Percentiles rank a stretch among this genome's conserved stretches.
Conservation (phyloP, 2,113 vertebrate genomes). For the Eulemur macaco region DNA sequence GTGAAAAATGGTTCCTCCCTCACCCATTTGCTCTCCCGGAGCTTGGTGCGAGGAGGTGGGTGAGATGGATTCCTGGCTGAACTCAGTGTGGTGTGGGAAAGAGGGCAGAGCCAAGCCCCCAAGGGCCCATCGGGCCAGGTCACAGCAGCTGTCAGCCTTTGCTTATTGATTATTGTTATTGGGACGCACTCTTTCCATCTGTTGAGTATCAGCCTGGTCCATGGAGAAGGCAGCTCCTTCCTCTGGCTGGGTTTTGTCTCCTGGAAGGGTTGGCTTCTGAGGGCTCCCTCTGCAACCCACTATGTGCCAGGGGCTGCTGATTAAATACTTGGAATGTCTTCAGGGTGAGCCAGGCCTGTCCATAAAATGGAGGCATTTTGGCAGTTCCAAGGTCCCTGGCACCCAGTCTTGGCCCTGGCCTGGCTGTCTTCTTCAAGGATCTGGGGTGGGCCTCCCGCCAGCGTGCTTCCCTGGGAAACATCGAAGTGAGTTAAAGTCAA, state of each 20-base stretch:
- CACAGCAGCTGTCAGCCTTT: constrained; percentile 30
- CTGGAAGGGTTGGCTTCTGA: constrained; percentile 49
- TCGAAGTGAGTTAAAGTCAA: constrained; percentile 80
- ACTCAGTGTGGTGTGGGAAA: constrained; percentile 6
- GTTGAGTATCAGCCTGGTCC: constrained; percentile 41
- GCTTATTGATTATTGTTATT: constrained; percentile 64
- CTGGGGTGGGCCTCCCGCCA: constrained; percentile 71
- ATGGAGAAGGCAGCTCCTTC: constrained; percentile 16
- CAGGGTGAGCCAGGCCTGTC: constrained; percentile 67
- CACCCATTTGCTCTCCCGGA: constrained; percentile 55
- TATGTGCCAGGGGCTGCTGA: constrained; percentile 65
- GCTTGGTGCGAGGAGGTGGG: constrained; percentile 71
- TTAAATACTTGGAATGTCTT: constrained; percentile 76
- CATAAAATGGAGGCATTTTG: constrained; percentile 79
- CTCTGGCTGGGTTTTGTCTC: constrained; percentile 22
- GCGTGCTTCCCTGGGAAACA: constrained; percentile 78
- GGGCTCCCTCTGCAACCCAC: constrained; percentile 64
- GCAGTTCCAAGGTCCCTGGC: constrained; percentile 75
- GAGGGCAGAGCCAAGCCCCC: background rate
- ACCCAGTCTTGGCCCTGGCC: constrained; percentile 70
- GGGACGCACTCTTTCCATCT: constrained; percentile 42
- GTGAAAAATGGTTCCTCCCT: constrained; percentile 81
- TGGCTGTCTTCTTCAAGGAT: constrained; percentile 78
- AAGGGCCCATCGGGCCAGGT: background rate
- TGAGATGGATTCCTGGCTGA: constrained; percentile 67